phyloP scores from a whole-genome alignment of 2,888 invertebrate genomes.

The Ditylenchus weischeri region DNA sequence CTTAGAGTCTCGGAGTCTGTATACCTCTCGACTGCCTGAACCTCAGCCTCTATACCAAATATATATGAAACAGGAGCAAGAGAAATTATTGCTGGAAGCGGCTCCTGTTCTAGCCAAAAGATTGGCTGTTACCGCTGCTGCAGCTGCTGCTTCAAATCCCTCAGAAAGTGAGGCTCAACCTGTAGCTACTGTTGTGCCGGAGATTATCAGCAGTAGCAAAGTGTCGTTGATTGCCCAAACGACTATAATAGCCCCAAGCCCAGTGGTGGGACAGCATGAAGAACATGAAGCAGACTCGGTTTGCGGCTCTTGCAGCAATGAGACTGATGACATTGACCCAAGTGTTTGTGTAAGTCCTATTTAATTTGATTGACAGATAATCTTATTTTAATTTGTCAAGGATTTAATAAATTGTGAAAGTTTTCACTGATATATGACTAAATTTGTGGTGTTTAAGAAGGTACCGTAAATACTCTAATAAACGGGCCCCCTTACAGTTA shows the following conservation, averaged over 20 bases:
- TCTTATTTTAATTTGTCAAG: too few relatives aligned
- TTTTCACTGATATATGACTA: too few relatives aligned
- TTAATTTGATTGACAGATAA: neutral
- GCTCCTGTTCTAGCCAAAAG: neutral
- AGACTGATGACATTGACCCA: neutral
- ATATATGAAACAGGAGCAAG: constrained; percentile 49
- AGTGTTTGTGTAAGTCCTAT: constrained; percentile 8
- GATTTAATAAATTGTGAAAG: too few relatives aligned
- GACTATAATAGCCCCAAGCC: constrained; percentile 10
- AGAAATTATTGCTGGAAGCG: constrained; percentile 34
- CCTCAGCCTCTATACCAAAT: constrained; percentile 52
- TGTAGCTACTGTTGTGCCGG: neutral
- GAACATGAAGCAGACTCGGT: constrained; percentile 27
- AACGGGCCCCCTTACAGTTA: too few relatives aligned
- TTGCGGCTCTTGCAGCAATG: constrained; percentile 24
- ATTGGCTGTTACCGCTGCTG: neutral
- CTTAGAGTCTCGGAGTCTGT: constrained; percentile 1
- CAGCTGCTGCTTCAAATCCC: neutral
- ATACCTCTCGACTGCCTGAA: constrained; percentile 41
- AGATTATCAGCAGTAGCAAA: neutral
- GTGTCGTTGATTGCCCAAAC: constrained; percentile 12
- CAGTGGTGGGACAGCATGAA: neutral
- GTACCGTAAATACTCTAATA: too few relatives aligned
- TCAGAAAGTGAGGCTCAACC: neutral
- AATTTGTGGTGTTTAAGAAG: too few relatives aligned